Conservation (phyloP, 2,113 vertebrate species). For the Syngnathoides biaculeatus region DNA sequence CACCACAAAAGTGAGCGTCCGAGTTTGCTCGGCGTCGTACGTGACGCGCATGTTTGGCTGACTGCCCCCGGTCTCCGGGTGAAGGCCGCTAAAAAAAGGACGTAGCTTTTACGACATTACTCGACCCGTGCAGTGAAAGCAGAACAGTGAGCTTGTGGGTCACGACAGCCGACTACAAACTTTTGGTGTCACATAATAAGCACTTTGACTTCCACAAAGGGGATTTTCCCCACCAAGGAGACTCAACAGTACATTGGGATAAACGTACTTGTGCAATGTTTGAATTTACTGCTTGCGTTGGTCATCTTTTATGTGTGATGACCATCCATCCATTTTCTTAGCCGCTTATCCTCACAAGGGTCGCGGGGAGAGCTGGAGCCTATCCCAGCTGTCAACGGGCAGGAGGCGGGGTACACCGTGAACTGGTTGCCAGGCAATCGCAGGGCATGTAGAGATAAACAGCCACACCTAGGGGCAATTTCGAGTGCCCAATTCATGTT, state of each 20-base stretch:
- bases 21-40: background rate
- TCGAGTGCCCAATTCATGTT: no score
- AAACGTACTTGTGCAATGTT: background rate
- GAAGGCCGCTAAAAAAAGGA: background rate
- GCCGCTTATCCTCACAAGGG: no score
- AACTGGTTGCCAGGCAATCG: no score
- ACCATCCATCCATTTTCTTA: no score
- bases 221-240: background rate
- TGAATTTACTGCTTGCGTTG: no score
- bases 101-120: background rate
- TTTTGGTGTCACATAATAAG: background rate
- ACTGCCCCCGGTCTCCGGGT: background rate
- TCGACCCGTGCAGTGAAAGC: background rate
- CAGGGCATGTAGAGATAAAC: no score
- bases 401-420: no score
- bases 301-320: no score
- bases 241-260: background rate
- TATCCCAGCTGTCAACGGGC: no score
- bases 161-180: background rate
- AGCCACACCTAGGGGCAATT: no score
- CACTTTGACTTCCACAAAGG: conserved; percentile 26
- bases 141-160: background rate
- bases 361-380: no score
- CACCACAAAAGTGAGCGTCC: background rate
- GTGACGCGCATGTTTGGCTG: background rate